Evolutionary conservation across 2,113 vertebrate species (phyloP).

Genomic region (Xiphophorus maculatus): DNA sequence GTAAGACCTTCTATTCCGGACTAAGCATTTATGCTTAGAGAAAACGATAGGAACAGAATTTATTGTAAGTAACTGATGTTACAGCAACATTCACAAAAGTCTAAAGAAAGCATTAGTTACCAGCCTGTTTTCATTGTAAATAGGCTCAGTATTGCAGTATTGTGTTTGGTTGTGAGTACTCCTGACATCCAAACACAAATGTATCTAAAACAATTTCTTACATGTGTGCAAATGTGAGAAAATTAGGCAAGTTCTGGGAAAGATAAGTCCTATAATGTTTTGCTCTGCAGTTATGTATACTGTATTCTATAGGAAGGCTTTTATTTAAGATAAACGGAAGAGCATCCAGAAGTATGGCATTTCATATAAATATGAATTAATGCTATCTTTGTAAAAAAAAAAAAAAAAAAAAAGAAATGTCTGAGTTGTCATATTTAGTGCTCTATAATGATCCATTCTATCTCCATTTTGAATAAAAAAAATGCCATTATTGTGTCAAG

Average conservation of each 20-base stretch:
- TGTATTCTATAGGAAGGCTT: not conserved
- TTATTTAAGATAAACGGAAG: not conserved
- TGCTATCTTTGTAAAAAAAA: not conserved
- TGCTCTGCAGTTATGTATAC: not conserved
- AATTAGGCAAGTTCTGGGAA: not conserved
- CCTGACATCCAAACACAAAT: not conserved
- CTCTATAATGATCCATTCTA: not conserved
- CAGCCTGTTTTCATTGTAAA: constrained; percentile 39
- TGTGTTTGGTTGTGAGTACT: too few relatives aligned
- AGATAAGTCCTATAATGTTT: not conserved
- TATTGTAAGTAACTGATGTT: not conserved
- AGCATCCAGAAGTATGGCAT: not conserved
- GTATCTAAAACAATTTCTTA: not conserved
- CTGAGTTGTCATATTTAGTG: not conserved
- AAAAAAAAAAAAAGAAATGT: not conserved
- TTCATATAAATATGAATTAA: not conserved
- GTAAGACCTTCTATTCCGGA: not conserved
- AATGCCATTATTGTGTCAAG: not conserved
- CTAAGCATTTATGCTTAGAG: not conserved
- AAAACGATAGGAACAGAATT: not conserved
- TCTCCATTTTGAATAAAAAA: not conserved
- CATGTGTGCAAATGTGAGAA: not conserved
- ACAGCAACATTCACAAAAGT: not conserved
- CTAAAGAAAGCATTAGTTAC: constrained; percentile 45
- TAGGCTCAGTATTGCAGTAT: constrained; percentile 32